Base-by-base conservation (phyloP, 2,888 invertebrate genomes). In the Xestia xanthographa region DNA sequence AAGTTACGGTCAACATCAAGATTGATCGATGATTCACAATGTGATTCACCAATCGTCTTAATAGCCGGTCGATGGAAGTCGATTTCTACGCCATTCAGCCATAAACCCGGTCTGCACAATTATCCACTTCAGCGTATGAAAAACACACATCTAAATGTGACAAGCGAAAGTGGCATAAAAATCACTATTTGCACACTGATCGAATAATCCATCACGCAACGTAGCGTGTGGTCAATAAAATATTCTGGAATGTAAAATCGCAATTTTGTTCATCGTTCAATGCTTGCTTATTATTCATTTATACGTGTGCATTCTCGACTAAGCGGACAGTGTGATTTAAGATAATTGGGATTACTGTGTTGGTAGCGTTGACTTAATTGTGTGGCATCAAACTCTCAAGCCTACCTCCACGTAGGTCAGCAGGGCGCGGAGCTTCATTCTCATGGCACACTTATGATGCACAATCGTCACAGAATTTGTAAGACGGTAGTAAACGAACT, bases 161-260 rank as follows among this genome's bases (percentile, higher is more conserved):
- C 91, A 91, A 92, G 93, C 91, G 94, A 94, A 94, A 94, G 94
- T 93, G 82, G 88, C 85, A 86, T 89, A 87, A 91, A 90, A 91
- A 91, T 89, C 87, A 88, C 84, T 89, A 88, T 91, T 92, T 91
- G 89, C 89, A 88, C 87, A 90, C 86, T 90, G 92, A 92, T 91
- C 85, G 89, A 88, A 90, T 89, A 88, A 91, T 90, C 87, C 89
- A 80, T 81, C 95, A 95, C 93, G 95, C 95, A 82, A 94, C 80
- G 69, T 94, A 81, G 91, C 95, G 94, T 95, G 95, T 77, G 66
- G 63, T 71, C 63, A 72, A 68, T 82, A 84, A 87, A 88, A 87
- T 85, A 90, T 89, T 87, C 85, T 84, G 88, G 89, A 92, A 91
- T 87, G 82, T 85, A 85, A 83, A 83, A 84, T 85, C 73, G 71